Evolutionary conservation across 2,113 vertebrate species (phyloP), one percentile per base, ranked within the genome.

Genomic region (Gobiocypris rarus): DNA sequence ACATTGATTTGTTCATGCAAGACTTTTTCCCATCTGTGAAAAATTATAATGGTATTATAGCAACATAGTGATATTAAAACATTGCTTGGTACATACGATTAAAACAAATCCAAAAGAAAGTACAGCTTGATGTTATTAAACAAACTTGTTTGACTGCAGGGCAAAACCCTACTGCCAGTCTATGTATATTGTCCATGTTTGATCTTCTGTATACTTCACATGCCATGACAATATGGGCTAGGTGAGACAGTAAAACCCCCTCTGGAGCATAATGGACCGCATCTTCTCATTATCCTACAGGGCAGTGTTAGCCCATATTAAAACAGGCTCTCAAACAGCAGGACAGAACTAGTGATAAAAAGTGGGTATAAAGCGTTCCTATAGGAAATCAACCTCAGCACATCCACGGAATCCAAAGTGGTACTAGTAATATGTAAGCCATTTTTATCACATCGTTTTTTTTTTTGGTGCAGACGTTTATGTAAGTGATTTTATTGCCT

Each of bases 401-500:
- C 91, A 84, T 91, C 86, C 87, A n/a, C 61, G 80, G 86, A 86
- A 80, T 84, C 86, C 83, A 86, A 84, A 85, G 82, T 63, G 87
- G 84, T 92, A 92, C 91, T 93, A 92, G 92, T 88, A 93, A 89
- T 89, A 86, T 91, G 92, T 93, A 92, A 93, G 93, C 90, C 89
- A 83, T 91, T 94, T 87, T 92, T 91, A 89, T 90, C 89, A 52
- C 81, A 69, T 28, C 24, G 65, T 63, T 85, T 69, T 81, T 91
- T 92, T 93, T 88, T 76, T 77, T 38, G 19, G 78, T 89, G 86
- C 90, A 92, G 90, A 91, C 90, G 87, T 94, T 94, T 93, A 93
- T 92, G 91, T 93, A 93, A 93, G 93, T 93, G 90, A 88, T 94
- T 94, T 90, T 93, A 94, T 93, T 93, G 91, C 86, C 26, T 86